Conservation (phyloP, 37 sponge, comb jelly and placozoan genomes). For the Spongia lamella region DNA sequence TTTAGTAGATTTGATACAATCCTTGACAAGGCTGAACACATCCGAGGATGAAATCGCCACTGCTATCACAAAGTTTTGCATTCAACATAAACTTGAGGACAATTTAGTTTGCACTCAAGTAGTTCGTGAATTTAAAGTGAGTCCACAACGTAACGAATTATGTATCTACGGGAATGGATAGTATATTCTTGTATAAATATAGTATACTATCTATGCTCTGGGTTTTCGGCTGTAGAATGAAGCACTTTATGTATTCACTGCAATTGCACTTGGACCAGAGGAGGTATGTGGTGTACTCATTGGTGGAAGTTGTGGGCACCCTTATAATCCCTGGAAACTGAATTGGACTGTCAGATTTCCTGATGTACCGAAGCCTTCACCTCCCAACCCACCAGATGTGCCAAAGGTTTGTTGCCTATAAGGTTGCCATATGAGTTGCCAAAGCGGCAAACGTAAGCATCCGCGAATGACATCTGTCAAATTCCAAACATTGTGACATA, state of each 20-base stretch:
- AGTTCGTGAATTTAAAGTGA: slow-evolving; percentile 64
- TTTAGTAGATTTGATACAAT: slow-evolving; percentile 23
- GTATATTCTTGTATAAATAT: no score
- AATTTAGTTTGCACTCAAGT: slow-evolving; percentile 60
- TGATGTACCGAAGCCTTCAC: slow-evolving; percentile 63
- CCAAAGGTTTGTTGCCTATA: no score
- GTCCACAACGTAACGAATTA: no score
- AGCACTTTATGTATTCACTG: slow-evolving; percentile 54
- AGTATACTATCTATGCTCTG: no score
- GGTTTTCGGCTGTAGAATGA: slow-evolving; percentile 47
- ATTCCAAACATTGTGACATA: no score
- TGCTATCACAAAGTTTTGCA: slow-evolving; percentile 41
- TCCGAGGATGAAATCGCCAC: slow-evolving; percentile 64
- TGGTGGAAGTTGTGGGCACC: slow-evolving; percentile 62
- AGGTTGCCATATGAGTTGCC: no score
- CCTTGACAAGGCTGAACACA: slow-evolving; percentile 13
- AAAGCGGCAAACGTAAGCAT: slow-evolving; percentile 51
- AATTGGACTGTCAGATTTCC: slow-evolving; percentile 76
- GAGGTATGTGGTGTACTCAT: slow-evolving; percentile 69
- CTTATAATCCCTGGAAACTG: slow-evolving; percentile 76
- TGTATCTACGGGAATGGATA: no score
- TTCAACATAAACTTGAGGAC: slow-evolving; percentile 52
- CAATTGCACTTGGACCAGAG: slow-evolving; percentile 48
- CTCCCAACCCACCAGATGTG: slow-evolving; percentile 40
- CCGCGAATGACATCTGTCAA: no score